Evolutionary conservation across 2,888 invertebrate species (phyloP), one percentile per base, ranked within the genome.

Genomic region (Drosophila prolongata): DNA sequence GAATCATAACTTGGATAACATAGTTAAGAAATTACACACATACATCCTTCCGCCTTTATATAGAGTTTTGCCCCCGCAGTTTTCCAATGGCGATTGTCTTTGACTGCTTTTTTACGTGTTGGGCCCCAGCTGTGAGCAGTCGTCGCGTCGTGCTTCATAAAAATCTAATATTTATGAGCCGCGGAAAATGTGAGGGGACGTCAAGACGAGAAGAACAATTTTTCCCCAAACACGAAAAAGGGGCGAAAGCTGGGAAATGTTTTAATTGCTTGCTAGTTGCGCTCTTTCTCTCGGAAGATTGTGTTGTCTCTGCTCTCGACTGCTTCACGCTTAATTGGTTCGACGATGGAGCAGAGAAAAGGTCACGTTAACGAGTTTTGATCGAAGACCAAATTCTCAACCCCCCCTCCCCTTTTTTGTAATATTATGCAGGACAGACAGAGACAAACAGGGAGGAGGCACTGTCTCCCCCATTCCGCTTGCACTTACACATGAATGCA

Each of bases 401-500:
- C 8, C 30, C 30, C 8, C 30, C 6, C 6, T 1, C 10, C 38
- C 34, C 14, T 16, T 43, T 16, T 10, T 9, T 3, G n/a, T 1
- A 13, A 35, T 14, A 3, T 13, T 3, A n/a, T n/a, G n/a, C 38
- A n/a, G 24, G 27, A 14, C 14, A 14, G 37, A 40, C 14, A 14
- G 40, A 6, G 19, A 19, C n/a, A 27, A 14, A 5, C 30, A 10
- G 6, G n/a, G 49, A 24, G 13, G 3, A 24, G 13, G 34, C 43
- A 43, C 60, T 43, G 43, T 37, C 61, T 44, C 43, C 30, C 61
- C 61, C 38, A 60, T 30, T 59, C 44, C 47, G 5, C 47, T 19
- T 11, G 24, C 42, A 78, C 79, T 90, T 88, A 86, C 90, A 88
- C 89, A 88, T 87, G 82, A 90, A 87, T 90, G 89, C 89, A 85